These are phyloP conservation scores for Pseudomyrmex sp. DNA, from an alignment of 1,140 invertebrate genomes.

Conservation along the genomic window DNA sequence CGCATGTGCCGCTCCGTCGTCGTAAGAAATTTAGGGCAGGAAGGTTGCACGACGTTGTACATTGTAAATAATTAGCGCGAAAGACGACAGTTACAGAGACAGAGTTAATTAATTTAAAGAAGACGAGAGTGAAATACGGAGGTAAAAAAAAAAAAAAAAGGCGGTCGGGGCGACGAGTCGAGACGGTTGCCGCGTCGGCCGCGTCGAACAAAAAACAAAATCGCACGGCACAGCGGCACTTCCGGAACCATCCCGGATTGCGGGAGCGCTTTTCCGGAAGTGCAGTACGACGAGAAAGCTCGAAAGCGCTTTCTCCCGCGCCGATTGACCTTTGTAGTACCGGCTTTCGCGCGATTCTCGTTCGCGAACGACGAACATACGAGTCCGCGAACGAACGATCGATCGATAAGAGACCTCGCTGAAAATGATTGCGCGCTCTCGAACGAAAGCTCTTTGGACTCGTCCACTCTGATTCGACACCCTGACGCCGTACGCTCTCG, in stretches of 20 bases:
- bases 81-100: slow-evolving; percentile 71
- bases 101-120: slow-evolving; percentile 76
- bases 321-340: not conserved
- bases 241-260: not conserved
- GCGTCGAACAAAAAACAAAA: slow-evolving; percentile 60
- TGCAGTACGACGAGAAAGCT: not conserved
- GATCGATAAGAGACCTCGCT: slow-evolving; percentile 8
- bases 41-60: slow-evolving; percentile 81
- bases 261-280: not conserved
- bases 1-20: slow-evolving; percentile 52
- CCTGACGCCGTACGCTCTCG: slow-evolving; percentile 59
- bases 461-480: slow-evolving; percentile 50
- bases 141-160: not conserved
- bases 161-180: slow-evolving; percentile 50
- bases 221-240: slow-evolving; percentile 43
- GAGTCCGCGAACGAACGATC: slow-evolving; percentile 3
- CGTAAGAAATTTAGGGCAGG: slow-evolving; percentile 79
- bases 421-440: slow-evolving; percentile 38
- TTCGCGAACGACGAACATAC: not conserved
- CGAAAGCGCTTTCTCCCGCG: slow-evolving; percentile 14
- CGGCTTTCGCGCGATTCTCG: slow-evolving; percentile 2
- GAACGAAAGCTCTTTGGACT: slow-evolving; percentile 31
- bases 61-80: slow-evolving; percentile 84
- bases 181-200: slow-evolving; percentile 52
- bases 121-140: slow-evolving; percentile 47